Evolutionary conservation across 92 coral and sea anemone species (phyloP), one percentile per base, ranked within the genome.

Genomic region (Zoanthus sansibaricus): DNA sequence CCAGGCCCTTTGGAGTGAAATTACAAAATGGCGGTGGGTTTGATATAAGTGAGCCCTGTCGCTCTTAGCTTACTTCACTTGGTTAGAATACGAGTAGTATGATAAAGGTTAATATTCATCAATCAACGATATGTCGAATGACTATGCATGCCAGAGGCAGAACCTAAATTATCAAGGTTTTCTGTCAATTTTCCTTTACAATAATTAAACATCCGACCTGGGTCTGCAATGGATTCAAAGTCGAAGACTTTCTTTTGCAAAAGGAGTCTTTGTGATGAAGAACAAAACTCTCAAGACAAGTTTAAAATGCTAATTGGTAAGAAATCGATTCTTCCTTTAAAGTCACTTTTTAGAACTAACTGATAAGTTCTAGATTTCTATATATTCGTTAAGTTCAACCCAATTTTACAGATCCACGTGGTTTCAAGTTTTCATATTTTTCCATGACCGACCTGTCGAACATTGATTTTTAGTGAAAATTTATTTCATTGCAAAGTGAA

Each of bases 1-100:
- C 85, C 85, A 80, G 85, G 85, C 49, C 75, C 30, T 44, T 67
- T 21, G 74, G 74, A 66, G 46, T 45, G 17, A n/a, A 64, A 44
- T 16, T 20, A 42, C 72, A 79, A 79, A 59, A 80, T 80, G 85
- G 85, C 85, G 85, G 85, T 59, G 75, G 66, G 75, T 80, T 80
- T 80, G 85, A 80, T 25, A 80, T 20, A 14, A 58, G 66, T 17
- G n/a, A 62, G 42, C 42, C 2, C 2, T 37, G 42, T 37, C 9
- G 21, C 8, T 61, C 18, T n/a, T 17, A 17, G 10, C 42, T 54
- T 5, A 58, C 6, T 6, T 5, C 4, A 15, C 15, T 58, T 62
- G 21, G 17, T 61, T 61, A n/a, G 3, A 17, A 6, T 62, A 17
- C 10, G n/a, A n/a, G 69, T 62, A 37, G 42, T 37, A 37, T 4